A percentile compares a stretch with the other conserved stretches of the same genome.
Conservation (phyloP, 2,888 invertebrate species). For the Teinopalpus imperialis region DNA sequence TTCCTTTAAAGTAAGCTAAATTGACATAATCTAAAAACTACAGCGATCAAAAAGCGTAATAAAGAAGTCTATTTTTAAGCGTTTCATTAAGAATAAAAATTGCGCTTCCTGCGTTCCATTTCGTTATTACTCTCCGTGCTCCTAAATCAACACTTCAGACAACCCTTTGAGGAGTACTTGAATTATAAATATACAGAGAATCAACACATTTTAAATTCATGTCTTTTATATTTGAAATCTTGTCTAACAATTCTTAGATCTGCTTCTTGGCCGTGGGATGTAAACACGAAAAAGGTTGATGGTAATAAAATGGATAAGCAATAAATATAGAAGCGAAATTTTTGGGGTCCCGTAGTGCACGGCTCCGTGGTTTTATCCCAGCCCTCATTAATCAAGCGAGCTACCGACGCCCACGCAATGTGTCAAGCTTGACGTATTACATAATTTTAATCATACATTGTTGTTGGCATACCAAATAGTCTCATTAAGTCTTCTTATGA, state of each 20-base stretch:
- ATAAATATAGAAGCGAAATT: slow-evolving; percentile 61
- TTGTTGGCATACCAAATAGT: slow-evolving; percentile 32
- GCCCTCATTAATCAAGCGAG: slow-evolving; percentile 62
- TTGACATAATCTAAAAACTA: slow-evolving; percentile 21
- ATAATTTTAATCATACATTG: slow-evolving; percentile 57
- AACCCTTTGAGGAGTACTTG: slow-evolving; percentile 18
- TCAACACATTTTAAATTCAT: slow-evolving; percentile 21
- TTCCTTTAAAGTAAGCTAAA: slow-evolving; percentile 15
- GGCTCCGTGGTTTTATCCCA: slow-evolving; percentile 49
- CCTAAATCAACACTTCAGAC: slow-evolving; percentile 23
- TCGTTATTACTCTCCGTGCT: slow-evolving; percentile 9
- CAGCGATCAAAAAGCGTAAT: slow-evolving; percentile 25
- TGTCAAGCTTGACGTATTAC: slow-evolving; percentile 61
- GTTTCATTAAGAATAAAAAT: slow-evolving; percentile 9
- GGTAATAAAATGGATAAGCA: slow-evolving; percentile 60
- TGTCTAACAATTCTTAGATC: slow-evolving; percentile 19
- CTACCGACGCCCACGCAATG: slow-evolving; percentile 38
- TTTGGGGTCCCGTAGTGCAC: slow-evolving; percentile 43
- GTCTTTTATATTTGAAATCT: slow-evolving; percentile 14
- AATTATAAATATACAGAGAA: slow-evolving; percentile 18
- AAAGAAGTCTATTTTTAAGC: slow-evolving; percentile 18
- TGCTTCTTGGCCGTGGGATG: slow-evolving; percentile 27
- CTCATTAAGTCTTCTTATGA: slow-evolving; percentile 12
- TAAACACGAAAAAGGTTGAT: slow-evolving; percentile 49
- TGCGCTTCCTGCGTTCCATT: slow-evolving; percentile 5